Conservation (phyloP, 2,113 vertebrate genomes). For the Syngnathus typhle region DNA sequence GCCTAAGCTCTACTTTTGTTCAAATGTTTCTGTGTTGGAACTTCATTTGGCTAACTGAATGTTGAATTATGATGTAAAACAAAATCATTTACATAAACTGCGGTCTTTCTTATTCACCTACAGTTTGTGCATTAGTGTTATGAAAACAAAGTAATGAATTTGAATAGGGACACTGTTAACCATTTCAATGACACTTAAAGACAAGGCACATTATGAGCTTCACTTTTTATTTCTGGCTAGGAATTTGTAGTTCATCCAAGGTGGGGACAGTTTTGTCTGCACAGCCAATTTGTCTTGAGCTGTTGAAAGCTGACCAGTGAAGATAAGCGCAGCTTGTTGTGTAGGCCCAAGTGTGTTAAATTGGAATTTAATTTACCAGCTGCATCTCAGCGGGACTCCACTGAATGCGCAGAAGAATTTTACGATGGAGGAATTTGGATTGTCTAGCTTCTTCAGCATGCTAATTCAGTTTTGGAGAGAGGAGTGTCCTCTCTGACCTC, state of each 20-base stretch:
- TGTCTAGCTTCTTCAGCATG: neutral
- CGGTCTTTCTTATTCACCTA: no score
- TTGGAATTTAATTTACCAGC: slow-evolving; percentile 20
- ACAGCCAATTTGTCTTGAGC: slow-evolving; percentile 15
- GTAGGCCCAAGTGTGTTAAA: slow-evolving; percentile 10
- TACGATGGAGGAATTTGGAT: neutral
- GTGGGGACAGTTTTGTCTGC: slow-evolving; percentile 5
- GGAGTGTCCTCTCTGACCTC: slow-evolving; percentile 18
- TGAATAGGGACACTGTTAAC: neutral
- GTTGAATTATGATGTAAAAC: no score
- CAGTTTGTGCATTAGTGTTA: no score
- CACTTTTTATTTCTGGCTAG: neutral
- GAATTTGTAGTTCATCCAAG: slow-evolving; percentile 4
- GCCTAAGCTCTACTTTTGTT: no score
- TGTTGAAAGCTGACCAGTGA: slow-evolving; percentile 28
- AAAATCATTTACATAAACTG: no score
- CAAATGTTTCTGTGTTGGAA: no score
- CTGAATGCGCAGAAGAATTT: neutral
- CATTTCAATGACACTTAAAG: slow-evolving; percentile 8
- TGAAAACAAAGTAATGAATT: no score
- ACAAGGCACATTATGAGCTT: slow-evolving; percentile 9
- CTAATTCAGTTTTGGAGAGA: neutral
- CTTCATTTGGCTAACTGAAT: no score
- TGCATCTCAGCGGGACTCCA: slow-evolving; percentile 15
- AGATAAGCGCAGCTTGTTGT: slow-evolving; percentile 38